Percentiles rank a stretch among this genome's conserved stretches.
phyloP scores from a whole-genome alignment of 1,140 invertebrate species.

The Eciton burchellii region DNA sequence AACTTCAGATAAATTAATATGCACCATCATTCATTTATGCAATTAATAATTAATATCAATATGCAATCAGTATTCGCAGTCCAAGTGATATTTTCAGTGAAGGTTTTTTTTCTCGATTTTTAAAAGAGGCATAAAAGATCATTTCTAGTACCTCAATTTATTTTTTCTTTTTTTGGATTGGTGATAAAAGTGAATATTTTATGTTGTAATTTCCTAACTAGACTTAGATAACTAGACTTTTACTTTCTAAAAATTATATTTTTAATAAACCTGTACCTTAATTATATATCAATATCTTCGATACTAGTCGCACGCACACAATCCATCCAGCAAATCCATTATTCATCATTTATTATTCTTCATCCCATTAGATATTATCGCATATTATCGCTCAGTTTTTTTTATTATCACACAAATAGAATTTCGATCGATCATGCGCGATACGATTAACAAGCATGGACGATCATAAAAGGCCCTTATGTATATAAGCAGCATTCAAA shows the following conservation, averaged over 20 bases:
- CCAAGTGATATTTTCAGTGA: conserved; percentile 31
- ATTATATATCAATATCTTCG: conserved; percentile 66
- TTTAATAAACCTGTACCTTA: conserved; percentile 78
- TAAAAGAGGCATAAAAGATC: conserved; percentile 36
- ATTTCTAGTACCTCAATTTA: conserved; percentile 16
- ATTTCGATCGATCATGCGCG: conserved; percentile 6
- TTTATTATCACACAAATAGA: conserved; percentile 33
- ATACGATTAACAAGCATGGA: conserved; percentile 65
- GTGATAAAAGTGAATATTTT: conserved; percentile 40
- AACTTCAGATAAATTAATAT: conserved; percentile 21
- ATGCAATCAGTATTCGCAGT: background rate
- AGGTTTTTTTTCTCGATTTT: conserved; percentile 18
- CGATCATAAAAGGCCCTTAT: conserved; percentile 61
- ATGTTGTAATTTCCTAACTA: conserved; percentile 50
- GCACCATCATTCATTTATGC: conserved; percentile 18
- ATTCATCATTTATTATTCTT: conserved; percentile 14
- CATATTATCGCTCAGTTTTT: conserved; percentile 2
- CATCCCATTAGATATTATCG: conserved; percentile 23
- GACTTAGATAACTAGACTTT: conserved; percentile 68
- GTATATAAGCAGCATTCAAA: conserved; percentile 47
- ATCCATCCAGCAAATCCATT: conserved; percentile 58
- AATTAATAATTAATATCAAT: background rate
- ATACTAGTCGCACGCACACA: conserved; percentile 41
- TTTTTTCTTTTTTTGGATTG: conserved; percentile 5
- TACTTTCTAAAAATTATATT: conserved; percentile 80